phyloP scores from a whole-genome alignment of 2,113 vertebrate genomes.

The Pardalotus punctatus region DNA sequence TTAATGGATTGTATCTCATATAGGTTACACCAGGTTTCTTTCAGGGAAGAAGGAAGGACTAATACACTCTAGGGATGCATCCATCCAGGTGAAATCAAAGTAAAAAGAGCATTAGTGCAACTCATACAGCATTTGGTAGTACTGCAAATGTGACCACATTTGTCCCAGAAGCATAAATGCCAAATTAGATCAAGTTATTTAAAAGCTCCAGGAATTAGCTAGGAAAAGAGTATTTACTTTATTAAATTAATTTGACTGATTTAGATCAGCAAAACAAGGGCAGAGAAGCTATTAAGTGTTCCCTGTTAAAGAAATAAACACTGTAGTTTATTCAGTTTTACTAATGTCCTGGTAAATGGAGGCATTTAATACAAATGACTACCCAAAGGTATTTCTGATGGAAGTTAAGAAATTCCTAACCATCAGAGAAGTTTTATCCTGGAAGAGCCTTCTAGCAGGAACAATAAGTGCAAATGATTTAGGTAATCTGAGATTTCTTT shows the following conservation, averaged over 20 bases:
- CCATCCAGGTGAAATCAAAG: neutral
- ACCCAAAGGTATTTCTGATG: neutral
- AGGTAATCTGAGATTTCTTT: neutral
- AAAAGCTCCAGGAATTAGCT: neutral
- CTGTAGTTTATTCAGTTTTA: neutral
- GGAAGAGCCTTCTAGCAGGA: neutral
- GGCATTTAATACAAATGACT: neutral
- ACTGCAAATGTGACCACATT: neutral
- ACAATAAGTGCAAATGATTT: rapidly evolving
- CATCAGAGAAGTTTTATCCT: neutral
- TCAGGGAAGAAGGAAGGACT: neutral
- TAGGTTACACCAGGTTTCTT: neutral
- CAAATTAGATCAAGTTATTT: neutral
- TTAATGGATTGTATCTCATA: neutral
- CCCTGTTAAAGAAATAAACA: neutral
- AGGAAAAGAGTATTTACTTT: neutral
- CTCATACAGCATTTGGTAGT: neutral
- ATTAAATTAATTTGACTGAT: neutral
- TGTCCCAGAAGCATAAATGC: neutral
- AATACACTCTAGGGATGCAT: neutral
- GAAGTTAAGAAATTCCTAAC: neutral
- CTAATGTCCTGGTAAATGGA: neutral
- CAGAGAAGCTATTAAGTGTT: neutral
- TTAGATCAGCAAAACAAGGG: neutral
- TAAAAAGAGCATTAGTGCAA: neutral